Conservation (phyloP, 2,888 invertebrate genomes). For the Linyphia triangularis region DNA sequence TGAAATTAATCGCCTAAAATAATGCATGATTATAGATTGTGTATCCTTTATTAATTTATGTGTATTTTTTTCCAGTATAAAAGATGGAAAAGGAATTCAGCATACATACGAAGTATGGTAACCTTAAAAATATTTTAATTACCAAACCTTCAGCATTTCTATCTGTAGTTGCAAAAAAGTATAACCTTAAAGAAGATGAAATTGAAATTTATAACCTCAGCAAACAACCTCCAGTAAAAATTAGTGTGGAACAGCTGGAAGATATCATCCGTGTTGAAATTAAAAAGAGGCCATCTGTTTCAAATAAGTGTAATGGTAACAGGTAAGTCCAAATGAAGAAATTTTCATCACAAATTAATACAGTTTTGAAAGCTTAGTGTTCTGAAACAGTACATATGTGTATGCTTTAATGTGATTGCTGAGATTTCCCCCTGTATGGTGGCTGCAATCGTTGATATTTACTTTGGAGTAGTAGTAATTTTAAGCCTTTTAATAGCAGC, state of each 20-base stretch:
- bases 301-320: background rate
- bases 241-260: background rate
- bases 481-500: no score
- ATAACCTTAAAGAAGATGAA: background rate
- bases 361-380: no score
- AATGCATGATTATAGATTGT: no score
- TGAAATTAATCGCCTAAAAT: no score
- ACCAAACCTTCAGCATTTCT: background rate
- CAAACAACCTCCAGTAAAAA: background rate
- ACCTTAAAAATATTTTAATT: background rate
- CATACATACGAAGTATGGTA: background rate
- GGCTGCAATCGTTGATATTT: no score
- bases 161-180: background rate
- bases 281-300: background rate
- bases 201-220: background rate
- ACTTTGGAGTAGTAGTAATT: no score
- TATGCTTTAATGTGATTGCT: no score
- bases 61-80: no score
- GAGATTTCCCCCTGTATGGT: no score
- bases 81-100: background rate
- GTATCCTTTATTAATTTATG: no score
- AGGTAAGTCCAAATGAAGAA: background rate
- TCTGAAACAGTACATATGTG: no score
- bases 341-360: background rate
- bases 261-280: constrained; percentile 15